Evolutionary conservation across 2,888 invertebrate genomes (phyloP).

Genomic region (Calameuta filiformis): DNA sequence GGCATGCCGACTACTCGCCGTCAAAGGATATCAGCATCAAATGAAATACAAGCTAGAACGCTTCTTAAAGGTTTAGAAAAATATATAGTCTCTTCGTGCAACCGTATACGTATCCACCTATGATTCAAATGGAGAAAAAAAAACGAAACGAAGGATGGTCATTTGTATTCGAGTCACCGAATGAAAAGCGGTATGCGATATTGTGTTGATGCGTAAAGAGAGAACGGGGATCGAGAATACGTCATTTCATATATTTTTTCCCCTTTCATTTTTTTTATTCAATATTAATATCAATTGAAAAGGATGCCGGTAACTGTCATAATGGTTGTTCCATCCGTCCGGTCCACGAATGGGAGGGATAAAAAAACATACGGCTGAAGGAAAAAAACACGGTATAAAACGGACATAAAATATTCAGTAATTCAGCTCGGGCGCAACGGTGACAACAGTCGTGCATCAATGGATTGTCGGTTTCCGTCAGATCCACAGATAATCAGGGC

Average conservation of each 20-base stretch:
- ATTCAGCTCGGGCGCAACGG: slow-evolving; percentile 32
- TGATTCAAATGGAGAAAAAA: no score
- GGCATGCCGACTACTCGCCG: no score
- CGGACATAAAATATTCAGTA: slow-evolving; percentile 41
- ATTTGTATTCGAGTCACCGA: no score
- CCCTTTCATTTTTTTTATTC: slow-evolving; percentile 24
- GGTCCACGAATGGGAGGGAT: slow-evolving; percentile 33
- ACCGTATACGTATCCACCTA: no score
- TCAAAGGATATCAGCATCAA: no score
- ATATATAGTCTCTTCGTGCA: no score
- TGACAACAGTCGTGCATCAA: slow-evolving; percentile 48
- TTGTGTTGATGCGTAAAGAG: no score
- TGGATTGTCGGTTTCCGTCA: slow-evolving; percentile 56
- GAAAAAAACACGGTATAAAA: slow-evolving; percentile 9
- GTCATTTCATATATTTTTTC: neutral
- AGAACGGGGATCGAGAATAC: no score
- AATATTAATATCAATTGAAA: slow-evolving; percentile 42
- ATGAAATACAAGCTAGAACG: no score
- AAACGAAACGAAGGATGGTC: no score
- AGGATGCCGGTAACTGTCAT: slow-evolving; percentile 40
- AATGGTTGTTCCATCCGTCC: slow-evolving; percentile 43
- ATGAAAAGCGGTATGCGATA: no score
- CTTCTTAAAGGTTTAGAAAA: no score
- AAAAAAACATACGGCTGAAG: neutral
- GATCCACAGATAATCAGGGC: slow-evolving; percentile 48